Evolutionary conservation across 2,113 vertebrate genomes (phyloP).

Genomic region (Sciurus niger): DNA sequence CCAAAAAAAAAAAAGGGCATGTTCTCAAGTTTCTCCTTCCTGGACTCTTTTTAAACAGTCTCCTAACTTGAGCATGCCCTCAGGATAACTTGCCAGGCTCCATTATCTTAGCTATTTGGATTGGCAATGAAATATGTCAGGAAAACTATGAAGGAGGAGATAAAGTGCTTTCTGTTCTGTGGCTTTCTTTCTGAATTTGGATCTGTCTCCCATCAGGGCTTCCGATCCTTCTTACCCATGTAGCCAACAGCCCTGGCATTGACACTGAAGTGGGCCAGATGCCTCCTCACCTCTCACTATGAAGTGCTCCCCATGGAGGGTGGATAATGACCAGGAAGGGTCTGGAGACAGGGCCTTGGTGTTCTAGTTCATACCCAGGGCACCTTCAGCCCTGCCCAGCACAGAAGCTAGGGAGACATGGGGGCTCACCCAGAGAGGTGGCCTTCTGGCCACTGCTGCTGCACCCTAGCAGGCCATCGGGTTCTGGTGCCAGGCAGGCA

Average conservation of each 20-base stretch:
- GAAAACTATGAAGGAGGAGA: not conserved
- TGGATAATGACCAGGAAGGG: not conserved
- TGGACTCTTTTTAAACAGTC: slow-evolving; percentile 23
- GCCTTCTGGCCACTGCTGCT: slow-evolving; percentile 45
- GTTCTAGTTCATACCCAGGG: not conserved
- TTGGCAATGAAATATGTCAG: not conserved
- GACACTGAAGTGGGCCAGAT: not conserved
- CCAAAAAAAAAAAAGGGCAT: not conserved
- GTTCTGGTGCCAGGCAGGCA: slow-evolving; percentile 45
- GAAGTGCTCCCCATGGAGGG: not conserved
- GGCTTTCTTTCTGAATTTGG: not conserved
- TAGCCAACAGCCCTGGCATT: not conserved
- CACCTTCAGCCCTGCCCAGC: not conserved
- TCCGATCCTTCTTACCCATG: not conserved
- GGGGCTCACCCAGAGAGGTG: slow-evolving; percentile 84
- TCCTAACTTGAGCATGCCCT: not conserved
- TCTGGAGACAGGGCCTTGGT: not conserved
- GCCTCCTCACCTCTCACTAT: not conserved
- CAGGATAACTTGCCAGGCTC: not conserved
- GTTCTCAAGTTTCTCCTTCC: slow-evolving; percentile 66
- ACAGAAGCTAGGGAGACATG: too few relatives aligned
- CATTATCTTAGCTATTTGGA: not conserved
- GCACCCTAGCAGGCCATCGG: slow-evolving; percentile 66
- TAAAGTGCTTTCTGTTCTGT: not conserved
- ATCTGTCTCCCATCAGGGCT: not conserved